These are phyloP conservation scores for Ectemnius lituratus DNA, from an alignment of 2,888 invertebrate species.

Conservation along the genomic window DNA sequence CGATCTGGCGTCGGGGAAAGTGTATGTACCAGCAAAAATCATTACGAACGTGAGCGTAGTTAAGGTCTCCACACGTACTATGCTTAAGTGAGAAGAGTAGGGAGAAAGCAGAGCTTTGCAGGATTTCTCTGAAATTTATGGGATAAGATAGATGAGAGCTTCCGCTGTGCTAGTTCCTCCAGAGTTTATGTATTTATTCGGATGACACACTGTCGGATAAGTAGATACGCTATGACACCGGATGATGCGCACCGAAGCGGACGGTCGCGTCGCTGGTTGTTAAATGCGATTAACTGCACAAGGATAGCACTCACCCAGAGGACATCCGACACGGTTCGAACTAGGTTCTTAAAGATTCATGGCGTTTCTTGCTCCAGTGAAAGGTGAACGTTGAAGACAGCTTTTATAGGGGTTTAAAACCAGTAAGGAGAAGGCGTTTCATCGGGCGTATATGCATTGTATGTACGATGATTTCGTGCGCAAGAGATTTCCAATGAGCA, in stretches of 20 bases:
- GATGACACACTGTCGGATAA: no score
- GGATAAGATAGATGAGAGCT: no score
- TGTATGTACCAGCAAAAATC: no score
- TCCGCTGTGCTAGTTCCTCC: no score
- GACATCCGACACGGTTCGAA: slow-evolving; percentile 38
- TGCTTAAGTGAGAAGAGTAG: no score
- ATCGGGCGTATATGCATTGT: neutral
- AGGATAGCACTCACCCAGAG: slow-evolving; percentile 21
- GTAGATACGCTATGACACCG: no score
- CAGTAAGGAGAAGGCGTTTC: slow-evolving; percentile 28
- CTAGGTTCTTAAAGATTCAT: slow-evolving; percentile 47
- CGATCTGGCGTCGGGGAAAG: no score
- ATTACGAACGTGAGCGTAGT: no score
- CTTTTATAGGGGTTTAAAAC: slow-evolving; percentile 53
- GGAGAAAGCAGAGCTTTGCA: no score
- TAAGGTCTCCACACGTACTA: no score
- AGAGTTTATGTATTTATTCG: no score
- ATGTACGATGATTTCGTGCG: slow-evolving; percentile 25
- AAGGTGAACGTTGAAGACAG: slow-evolving; percentile 19
- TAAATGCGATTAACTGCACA: slow-evolving; percentile 50
- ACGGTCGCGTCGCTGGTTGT: slow-evolving; percentile 35
- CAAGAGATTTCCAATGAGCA: slow-evolving; percentile 7
- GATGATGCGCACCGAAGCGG: neutral
- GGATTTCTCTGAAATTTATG: no score
- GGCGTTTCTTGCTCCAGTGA: slow-evolving; percentile 34